A percentile compares a stretch with the other conserved stretches of the same genome.
Evolutionary conservation across 1,140 invertebrate genomes (phyloP).

Genomic region (Bombus superbus): DNA sequence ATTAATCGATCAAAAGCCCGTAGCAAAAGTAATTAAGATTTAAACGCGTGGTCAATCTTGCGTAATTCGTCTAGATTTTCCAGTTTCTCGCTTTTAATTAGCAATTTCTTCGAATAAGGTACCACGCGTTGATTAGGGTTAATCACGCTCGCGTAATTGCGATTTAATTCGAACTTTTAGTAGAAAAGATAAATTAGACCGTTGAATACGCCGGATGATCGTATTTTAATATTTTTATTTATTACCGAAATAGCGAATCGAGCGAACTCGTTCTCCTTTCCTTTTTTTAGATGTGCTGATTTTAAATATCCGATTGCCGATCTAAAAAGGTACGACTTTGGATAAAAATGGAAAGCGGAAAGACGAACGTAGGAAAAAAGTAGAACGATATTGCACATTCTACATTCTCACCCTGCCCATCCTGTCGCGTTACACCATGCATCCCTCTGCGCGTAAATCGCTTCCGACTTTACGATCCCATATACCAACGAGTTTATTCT

Average conservation of each 20-base stretch:
- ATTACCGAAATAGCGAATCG: background rate
- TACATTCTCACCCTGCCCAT: slow-evolving; percentile 30
- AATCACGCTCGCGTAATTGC: background rate
- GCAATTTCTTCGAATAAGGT: too few relatives aligned
- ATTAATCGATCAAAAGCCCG: background rate
- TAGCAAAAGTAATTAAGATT: background rate
- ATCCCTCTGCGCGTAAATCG: slow-evolving; percentile 69
- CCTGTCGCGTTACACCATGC: slow-evolving; percentile 45
- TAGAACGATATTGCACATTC: slow-evolving; percentile 65
- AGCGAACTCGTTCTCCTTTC: background rate
- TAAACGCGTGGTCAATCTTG: background rate
- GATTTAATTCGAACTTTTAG: too few relatives aligned
- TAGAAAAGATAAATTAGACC: too few relatives aligned
- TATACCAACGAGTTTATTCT: slow-evolving; percentile 78
- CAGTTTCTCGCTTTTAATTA: background rate
- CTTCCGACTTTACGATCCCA: slow-evolving; percentile 76
- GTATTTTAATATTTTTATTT: background rate
- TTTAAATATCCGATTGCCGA: too few relatives aligned
- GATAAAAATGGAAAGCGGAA: background rate
- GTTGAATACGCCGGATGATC: too few relatives aligned
- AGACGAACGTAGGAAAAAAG: slow-evolving; percentile 29
- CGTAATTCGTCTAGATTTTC: background rate
- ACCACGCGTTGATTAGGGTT: too few relatives aligned
- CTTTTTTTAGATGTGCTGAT: background rate
- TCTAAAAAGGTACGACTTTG: too few relatives aligned